Percentiles rank a stretch among this genome's conserved stretches.
Evolutionary conservation across 2,797 vertebrate genomes (phyloP).

Genomic region (Halcyon leucocephala): DNA sequence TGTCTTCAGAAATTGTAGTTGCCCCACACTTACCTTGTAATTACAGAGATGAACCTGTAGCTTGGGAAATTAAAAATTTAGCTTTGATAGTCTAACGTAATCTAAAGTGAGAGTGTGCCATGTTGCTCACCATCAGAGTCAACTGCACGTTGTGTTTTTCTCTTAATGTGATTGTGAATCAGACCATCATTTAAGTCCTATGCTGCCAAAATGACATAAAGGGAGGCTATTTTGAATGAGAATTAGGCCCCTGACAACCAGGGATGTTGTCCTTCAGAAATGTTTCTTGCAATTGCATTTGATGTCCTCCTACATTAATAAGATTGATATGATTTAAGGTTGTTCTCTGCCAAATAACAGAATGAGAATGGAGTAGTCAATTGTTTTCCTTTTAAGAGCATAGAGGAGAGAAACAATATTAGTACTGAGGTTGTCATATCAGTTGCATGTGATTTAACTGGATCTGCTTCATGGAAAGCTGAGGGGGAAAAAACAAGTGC

Average conservation of each 20-base stretch:
- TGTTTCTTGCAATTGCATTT: slow-evolving; percentile 1
- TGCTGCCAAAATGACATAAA: neutral
- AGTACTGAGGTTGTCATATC: neutral
- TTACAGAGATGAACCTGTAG: neutral
- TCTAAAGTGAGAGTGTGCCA: neutral
- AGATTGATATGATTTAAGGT: neutral
- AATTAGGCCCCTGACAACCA: neutral
- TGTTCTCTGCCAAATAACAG: neutral
- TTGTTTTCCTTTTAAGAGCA: neutral
- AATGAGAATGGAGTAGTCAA: neutral
- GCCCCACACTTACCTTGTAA: neutral
- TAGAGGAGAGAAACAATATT: neutral
- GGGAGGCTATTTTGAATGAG: neutral
- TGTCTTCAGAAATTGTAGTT: neutral
- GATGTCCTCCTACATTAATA: neutral
- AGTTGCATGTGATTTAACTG: neutral
- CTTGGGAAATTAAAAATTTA: neutral
- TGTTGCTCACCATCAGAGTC: neutral
- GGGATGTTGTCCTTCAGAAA: slow-evolving; percentile 10
- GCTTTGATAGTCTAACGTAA: neutral
- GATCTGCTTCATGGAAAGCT: neutral
- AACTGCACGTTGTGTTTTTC: neutral
- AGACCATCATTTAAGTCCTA: neutral
- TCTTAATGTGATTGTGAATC: neutral
- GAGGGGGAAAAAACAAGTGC: neutral